These are phyloP conservation scores for Caenorhabditis latens DNA, from an alignment of 1,140 invertebrate species.

Conservation along the genomic window DNA sequence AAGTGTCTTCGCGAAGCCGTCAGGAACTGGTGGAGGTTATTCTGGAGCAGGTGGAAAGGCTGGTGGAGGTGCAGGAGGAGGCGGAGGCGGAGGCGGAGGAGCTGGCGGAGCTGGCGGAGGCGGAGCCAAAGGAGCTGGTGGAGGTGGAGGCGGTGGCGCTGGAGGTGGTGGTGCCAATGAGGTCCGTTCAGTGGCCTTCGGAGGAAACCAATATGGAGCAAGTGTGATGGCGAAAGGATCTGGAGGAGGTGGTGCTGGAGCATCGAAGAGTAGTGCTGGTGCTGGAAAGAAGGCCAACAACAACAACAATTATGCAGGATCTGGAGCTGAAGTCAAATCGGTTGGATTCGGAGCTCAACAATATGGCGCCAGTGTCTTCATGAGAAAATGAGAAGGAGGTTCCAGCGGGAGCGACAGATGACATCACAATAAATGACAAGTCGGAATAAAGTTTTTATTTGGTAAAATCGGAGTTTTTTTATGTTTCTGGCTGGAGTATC, in stretches of 20 bases:
- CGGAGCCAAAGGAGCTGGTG: not conserved
- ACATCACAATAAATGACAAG: too few relatives aligned
- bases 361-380: not conserved
- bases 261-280: not conserved
- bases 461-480: too few relatives aligned
- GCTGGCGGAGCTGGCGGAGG: not conserved
- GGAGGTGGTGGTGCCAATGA: conserved; percentile 2
- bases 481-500: too few relatives aligned
- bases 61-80: not conserved
- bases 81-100: not conserved
- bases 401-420: too few relatives aligned
- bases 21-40: conserved; percentile 23
- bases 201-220: conserved; percentile 38
- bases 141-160: conserved; percentile 17
- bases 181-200: conserved; percentile 2
- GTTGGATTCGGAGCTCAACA: conserved; percentile 14
- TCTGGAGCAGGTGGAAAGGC: not conserved
- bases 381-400: not conserved
- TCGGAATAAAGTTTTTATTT: too few relatives aligned
- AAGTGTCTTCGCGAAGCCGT: conserved; percentile 15
- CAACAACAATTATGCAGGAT: not conserved
- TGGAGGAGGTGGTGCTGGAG: not conserved
- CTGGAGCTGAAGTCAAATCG: conserved; percentile 2
- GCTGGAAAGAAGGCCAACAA: conserved; percentile 6
- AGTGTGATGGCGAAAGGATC: conserved; percentile 27